Conservation (phyloP, 2,797 vertebrate genomes). For the Simalia tracyae region DNA sequence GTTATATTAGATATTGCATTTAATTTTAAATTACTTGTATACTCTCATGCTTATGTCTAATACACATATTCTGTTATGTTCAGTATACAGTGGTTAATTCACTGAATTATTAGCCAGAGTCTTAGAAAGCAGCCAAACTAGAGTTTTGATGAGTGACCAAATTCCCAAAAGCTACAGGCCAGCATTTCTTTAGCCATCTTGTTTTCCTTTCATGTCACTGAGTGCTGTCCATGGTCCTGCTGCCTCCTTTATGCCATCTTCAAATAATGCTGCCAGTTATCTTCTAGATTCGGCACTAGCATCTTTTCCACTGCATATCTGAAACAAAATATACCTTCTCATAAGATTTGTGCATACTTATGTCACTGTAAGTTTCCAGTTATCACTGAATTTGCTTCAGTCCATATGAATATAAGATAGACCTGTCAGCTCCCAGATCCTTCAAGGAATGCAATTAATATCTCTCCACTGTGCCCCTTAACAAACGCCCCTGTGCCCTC, state of each 20-base stretch:
- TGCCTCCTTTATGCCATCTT: neutral
- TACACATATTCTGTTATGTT: neutral
- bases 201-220: neutral
- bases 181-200: neutral
- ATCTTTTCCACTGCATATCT: neutral
- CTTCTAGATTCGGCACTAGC: neutral
- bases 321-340: slow-evolving; percentile 15
- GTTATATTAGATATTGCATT: neutral
- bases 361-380: neutral
- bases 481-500: slow-evolving; percentile 28
- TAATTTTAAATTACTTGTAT: neutral
- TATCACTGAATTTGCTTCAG: neutral
- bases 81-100: neutral
- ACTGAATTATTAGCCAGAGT: neutral
- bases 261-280: neutral
- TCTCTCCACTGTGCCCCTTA: slow-evolving; percentile 11
- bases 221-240: slow-evolving; percentile 9
- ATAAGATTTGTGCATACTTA: neutral
- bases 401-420: neutral
- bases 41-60: neutral
- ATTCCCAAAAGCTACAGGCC: neutral
- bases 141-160: neutral
- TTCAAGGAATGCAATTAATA: neutral
- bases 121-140: neutral
- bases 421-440: slow-evolving; percentile 7